Conservation (phyloP, 2,888 invertebrate genomes). For the Plagiodera versicolora region DNA sequence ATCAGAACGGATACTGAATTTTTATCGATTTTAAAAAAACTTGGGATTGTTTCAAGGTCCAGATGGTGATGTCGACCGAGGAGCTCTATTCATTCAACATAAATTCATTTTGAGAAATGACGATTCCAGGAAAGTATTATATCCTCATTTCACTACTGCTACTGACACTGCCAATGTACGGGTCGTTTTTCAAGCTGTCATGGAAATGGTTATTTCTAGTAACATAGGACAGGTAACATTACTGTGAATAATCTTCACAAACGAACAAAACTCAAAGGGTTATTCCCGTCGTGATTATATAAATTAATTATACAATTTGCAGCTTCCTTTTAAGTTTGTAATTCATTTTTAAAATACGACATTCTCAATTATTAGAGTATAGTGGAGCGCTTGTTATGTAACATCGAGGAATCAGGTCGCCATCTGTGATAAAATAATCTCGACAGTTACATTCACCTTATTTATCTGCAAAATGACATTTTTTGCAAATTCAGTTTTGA, state of each 20-base stretch:
- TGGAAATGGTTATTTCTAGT: slow-evolving; percentile 67
- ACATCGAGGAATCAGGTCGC: too few relatives aligned
- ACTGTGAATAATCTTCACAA: slow-evolving; percentile 45
- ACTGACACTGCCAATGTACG: slow-evolving; percentile 69
- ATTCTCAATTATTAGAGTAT: too few relatives aligned
- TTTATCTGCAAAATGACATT: too few relatives aligned
- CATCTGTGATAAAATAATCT: too few relatives aligned
- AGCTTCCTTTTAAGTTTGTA: neutral
- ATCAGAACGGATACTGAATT: too few relatives aligned
- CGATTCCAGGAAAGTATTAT: slow-evolving; percentile 61
- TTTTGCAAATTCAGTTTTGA: too few relatives aligned
- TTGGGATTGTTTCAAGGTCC: slow-evolving; percentile 54
- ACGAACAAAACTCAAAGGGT: neutral
- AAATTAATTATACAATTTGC: neutral
- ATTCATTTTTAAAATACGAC: too few relatives aligned
- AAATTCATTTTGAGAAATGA: slow-evolving; percentile 62
- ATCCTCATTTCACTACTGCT: slow-evolving; percentile 69
- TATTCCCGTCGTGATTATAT: neutral
- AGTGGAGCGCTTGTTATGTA: too few relatives aligned
- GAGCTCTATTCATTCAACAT: slow-evolving; percentile 65
- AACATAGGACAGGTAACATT: slow-evolving; percentile 63
- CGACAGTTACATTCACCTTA: too few relatives aligned
- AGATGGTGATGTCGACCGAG: slow-evolving; percentile 64
- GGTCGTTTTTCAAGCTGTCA: slow-evolving; percentile 66
- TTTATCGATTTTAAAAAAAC: neutral